Base-by-base conservation (phyloP, 2,888 invertebrate genomes). In the Unio pictorum region DNA sequence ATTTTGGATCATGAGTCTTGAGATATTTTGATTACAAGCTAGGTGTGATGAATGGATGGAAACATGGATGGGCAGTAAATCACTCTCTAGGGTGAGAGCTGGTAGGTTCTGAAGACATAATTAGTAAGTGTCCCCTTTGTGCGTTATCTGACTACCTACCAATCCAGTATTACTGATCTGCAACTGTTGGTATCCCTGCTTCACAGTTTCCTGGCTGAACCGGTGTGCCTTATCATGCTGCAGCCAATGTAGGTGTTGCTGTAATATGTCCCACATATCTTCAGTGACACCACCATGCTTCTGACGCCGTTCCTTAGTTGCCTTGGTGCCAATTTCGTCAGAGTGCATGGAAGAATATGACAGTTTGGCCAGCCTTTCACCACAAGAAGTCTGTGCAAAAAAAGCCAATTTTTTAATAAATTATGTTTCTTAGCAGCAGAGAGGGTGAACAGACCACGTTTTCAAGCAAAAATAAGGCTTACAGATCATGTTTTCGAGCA, bases 261-360 rank as follows among this genome's bases (percentile, higher is more conserved):
- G 76, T 26, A 87, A 72, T 23, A 73, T 79, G 63, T 85, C 86
- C 83, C 86, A 83, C 72, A 83, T 73, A 67, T 87, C 85, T n/a
- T 85, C 85, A 20, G 71, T 68, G 0, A 79, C 62, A 8, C 76
- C 65, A 17, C 78, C 80, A 54, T 72, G 76, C 57, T 71, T 75
- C 63, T 79, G 78, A 15, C 72, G 67, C 5, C 82, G 73, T n/a
- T 86, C 86, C 61, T 77, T 80, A 0, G 80, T 76, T 7, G 80
- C 78, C 60, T 82, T 84, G 15, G 82, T 83, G 45, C 78, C 82
- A 28, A 86, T 81, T 61, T 84, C 84, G 28, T 86, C 78, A 63
- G 79, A 81, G 34, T 81, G 77, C 28, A 87, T 73, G 3, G 81
- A 72, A 3, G 74, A 75, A 73, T 85, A 87, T 8, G 85, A 83